These are phyloP conservation scores for Ovis aries DNA, from an alignment of 2,113 vertebrate genomes.

Conservation along the genomic window DNA sequence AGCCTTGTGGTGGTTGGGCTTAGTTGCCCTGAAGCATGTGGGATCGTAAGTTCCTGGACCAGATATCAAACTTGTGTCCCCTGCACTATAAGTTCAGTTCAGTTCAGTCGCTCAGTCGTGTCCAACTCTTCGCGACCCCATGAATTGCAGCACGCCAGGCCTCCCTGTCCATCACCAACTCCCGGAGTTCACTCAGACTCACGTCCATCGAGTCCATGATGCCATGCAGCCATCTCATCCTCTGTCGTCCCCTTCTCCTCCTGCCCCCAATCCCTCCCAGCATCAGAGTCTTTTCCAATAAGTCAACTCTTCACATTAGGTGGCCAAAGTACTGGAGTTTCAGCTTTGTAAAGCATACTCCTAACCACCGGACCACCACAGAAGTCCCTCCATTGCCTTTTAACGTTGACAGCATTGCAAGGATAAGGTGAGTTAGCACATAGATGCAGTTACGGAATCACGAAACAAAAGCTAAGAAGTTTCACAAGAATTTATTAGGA, in stretches of 20 bases:
- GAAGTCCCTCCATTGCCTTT: neutral
- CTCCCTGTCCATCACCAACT: no score
- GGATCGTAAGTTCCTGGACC: neutral
- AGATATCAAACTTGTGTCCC: neutral
- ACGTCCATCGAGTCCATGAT: accelerated
- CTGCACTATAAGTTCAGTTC: neutral
- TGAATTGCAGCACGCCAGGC: no score
- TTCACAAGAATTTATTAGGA: neutral
- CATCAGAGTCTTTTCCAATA: no score
- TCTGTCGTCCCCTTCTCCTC: no score
- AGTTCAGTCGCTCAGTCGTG: no score
- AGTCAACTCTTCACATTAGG: no score
- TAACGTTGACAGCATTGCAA: neutral
- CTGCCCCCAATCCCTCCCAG: no score
- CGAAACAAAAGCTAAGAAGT: neutral
- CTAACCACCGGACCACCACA: neutral
- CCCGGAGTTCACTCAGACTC: no score
- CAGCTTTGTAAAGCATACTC: neutral
- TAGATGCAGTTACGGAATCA: neutral
- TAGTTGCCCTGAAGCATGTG: neutral
- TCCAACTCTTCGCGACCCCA: no score
- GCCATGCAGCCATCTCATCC: no score
- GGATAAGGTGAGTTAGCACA: neutral
- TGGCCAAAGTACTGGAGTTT: no score
- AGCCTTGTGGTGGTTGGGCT: neutral